Percentiles rank a stretch among this genome's conserved stretches.
Evolutionary conservation across 2,888 invertebrate species (phyloP).

Genomic region (Chrysodeixis includens): DNA sequence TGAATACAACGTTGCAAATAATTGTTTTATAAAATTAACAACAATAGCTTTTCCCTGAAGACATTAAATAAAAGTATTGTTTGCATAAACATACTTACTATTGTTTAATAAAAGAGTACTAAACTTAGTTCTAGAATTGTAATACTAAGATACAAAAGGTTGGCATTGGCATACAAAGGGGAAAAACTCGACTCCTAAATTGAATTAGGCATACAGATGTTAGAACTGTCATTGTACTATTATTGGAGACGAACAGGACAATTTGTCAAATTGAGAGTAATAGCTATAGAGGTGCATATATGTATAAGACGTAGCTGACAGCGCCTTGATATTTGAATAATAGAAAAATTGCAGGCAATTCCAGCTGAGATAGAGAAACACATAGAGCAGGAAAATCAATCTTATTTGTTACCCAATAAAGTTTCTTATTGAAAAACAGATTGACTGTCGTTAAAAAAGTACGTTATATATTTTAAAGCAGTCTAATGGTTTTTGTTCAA

Average conservation of each 20-base stretch:
- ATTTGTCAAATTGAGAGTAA: conserved; percentile 84
- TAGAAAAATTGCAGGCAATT: conserved; percentile 40
- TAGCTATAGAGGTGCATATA: conserved; percentile 65
- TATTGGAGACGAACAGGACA: conserved; percentile 70
- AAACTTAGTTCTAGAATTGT: conserved; percentile 6
- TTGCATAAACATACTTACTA: not conserved
- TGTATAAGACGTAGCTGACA: conserved; percentile 30
- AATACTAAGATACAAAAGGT: conserved; percentile 19
- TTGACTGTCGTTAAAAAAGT: not conserved
- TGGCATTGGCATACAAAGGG: conserved; percentile 9
- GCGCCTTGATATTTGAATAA: conserved; percentile 22
- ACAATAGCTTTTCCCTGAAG: conserved; percentile 1
- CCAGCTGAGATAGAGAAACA: not conserved
- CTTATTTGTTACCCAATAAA: not conserved
- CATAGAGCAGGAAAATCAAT: not conserved
- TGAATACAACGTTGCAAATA: not conserved
- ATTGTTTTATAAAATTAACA: not conserved
- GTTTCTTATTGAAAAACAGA: not conserved
- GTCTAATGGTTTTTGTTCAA: not conserved
- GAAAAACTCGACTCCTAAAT: conserved; percentile 50
- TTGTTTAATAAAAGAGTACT: not conserved
- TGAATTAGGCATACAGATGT: conserved; percentile 60
- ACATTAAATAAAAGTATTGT: not conserved
- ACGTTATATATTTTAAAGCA: not conserved
- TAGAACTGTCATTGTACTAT: conserved; percentile 62